Evolutionary conservation across 1,140 invertebrate genomes (phyloP), one percentile per base, ranked within the genome.

Genomic region (Psix sp.): DNA sequence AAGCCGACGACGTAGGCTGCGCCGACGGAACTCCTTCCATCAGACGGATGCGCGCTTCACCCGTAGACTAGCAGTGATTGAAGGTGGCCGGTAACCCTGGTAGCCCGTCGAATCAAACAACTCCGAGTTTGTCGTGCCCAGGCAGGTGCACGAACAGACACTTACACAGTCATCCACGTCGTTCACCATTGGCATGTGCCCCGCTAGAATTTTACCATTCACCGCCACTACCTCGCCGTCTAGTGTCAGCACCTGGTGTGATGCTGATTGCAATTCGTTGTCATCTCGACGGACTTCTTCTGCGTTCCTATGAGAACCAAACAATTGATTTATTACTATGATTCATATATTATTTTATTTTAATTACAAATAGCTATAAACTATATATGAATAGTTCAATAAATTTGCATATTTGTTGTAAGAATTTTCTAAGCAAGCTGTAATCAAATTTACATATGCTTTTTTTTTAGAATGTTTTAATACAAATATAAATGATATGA

Each of bases 221-320:
- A 91, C 90, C 17, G 89, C 91, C 78, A 95, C 91, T 6, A 95
- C 90, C 80, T 95, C 94, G n/a, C 93, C 94, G 46, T 96, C 94
- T 5, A 96, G 77, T 0, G 92, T 92, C 1, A 94, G 86, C 7
- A 94, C 92, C 54, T 93, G 91, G 57, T 93, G 91, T 0, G 93
- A 92, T 0, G 90, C 89, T 0, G 89, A 87, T 68, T 94, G 91
- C 11, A 95, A 88, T 77, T 95, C 94, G 49, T 93, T 93, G 78
- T 98, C 95, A 17, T 96, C 95, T 7, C 94, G 87, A 52, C 94
- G 90, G 45, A 94, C 94, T 79, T 97, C 96, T 78, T 95, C 95
- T 1, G 95, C 95, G 84, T 97, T 96, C 90, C 92, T 93, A 67
- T 39, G 57, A 71, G n/a, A n/a, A n/a, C n/a, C n/a, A n/a, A n/a